Percentiles rank a stretch among this genome's conserved stretches.
These are phyloP conservation scores for Ips nitidus DNA, from an alignment of 1,140 invertebrate species.

Conservation along the genomic window DNA sequence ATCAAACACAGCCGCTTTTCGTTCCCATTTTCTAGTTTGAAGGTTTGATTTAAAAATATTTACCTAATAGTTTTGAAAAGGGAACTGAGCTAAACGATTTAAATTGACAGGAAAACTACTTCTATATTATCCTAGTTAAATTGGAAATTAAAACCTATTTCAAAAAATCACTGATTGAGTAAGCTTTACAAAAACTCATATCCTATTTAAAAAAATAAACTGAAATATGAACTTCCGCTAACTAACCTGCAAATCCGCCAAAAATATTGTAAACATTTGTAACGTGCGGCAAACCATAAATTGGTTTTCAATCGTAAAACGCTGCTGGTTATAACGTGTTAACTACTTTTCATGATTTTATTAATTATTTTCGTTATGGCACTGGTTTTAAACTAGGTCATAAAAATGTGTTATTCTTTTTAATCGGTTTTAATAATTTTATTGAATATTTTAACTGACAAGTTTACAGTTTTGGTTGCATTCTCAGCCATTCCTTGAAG, in stretches of 20 bases:
- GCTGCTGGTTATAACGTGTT: conserved; percentile 18
- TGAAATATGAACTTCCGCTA: conserved; percentile 6
- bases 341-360: conserved; percentile 16
- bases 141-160: too few species aligned
- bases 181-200: too few species aligned
- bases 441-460: not conserved
- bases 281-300: conserved; percentile 19
- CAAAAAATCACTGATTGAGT: too few species aligned
- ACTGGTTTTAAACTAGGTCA: not conserved
- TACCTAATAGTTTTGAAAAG: too few species aligned
- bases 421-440: not conserved
- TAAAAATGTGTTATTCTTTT: not conserved
- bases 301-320: conserved; percentile 22
- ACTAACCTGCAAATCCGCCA: conserved; percentile 12
- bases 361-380: conserved; percentile 8
- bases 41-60: not conserved
- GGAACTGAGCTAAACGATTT: too few species aligned
- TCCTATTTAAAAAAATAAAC: conserved; percentile 4
- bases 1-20: not conserved
- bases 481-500: conserved; percentile 88
- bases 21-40: not conserved
- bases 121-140: too few species aligned
- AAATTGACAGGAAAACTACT: too few species aligned
- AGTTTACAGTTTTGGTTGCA: not conserved
- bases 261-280: conserved; percentile 14